phyloP scores from a whole-genome alignment of 2,797 vertebrate genomes.

The Thalassophryne amazonica region DNA sequence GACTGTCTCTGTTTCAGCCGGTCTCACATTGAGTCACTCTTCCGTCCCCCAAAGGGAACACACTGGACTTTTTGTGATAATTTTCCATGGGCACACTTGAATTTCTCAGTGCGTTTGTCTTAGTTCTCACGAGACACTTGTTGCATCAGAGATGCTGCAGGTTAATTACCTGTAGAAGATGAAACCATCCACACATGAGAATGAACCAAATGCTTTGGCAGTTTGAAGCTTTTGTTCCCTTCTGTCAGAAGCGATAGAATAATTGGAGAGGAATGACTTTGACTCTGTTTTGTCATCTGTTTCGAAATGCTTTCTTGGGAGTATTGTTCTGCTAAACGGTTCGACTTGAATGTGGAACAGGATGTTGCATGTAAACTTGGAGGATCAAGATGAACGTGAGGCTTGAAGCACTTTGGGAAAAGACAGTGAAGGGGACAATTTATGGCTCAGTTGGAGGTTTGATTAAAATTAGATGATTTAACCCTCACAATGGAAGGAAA shows the following conservation, averaged over 20 bases:
- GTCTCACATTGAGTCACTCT: conserved; percentile 64
- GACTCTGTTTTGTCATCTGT: conserved; percentile 10
- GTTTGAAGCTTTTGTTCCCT: conserved; percentile 26
- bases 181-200: not conserved
- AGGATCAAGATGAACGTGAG: conserved; percentile 2
- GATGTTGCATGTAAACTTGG: conserved; percentile 10
- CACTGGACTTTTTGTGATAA: conserved; percentile 28
- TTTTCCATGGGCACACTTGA: conserved; percentile 49
- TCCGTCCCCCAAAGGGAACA: conserved; percentile 34
- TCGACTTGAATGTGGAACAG: conserved; percentile 36
- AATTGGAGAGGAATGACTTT: conserved; percentile 42
- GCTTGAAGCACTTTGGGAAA: not conserved
- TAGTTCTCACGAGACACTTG: conserved; percentile 29
- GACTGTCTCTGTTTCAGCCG: conserved; percentile 63
- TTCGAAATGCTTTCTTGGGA: conserved; percentile 21
- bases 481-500: too few species aligned
- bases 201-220: not conserved
- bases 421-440: conserved; percentile 18
- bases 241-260: conserved; percentile 39
- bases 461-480: too few species aligned
- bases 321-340: conserved; percentile 28
- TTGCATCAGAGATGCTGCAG: conserved; percentile 9
- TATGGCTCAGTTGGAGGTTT: too few species aligned
- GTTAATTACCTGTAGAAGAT: conserved; percentile 14
- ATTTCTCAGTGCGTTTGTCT: conserved; percentile 51